Base-by-base conservation (phyloP, 2,797 vertebrate species). In the Arnoldichthys spilopterus region DNA sequence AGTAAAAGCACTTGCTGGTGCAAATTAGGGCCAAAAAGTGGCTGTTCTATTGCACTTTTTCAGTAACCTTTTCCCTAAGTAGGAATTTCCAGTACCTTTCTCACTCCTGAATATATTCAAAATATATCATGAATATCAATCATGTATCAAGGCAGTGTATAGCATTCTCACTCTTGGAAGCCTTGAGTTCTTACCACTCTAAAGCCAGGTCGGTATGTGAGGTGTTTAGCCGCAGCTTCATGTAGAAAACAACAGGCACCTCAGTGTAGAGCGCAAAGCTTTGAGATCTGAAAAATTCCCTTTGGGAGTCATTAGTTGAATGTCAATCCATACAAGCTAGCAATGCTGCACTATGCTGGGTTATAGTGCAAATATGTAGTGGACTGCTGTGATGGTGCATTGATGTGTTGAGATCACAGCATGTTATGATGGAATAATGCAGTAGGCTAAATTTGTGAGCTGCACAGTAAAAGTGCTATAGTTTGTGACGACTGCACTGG, bases 161-260 rank as follows among this genome's bases (percentile, higher is more conserved):
- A 67, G 15, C 24, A 26, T 67, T 15, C 22, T 24, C 49, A 54
- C 30, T 26, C 28, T 1, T 37, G 49, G 68, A 71, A 24, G 47
- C 5, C 45, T 70, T 5, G 18, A 4, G n/a, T 71, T 54, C 18
- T 37, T 34, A 54, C 6, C n/a, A 28, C 26, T 26, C 20, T 22
- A 4, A 66, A 45, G 37, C 28, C 12, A 45, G 64, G 24, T 64
- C 40, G 62, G 32, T 67, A 26, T 47, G 13, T 45, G 64, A 15
- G 22, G 22, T 45, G 6, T 67, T 8, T 16, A 24, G 12, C 22
- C 6, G 24, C 22, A 18, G 13, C 40, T 22, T 47, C 64, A 45
- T 67, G 40, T 43, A 26, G 43, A 67, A 67, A 67, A 67, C 34
- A 26, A 32, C 37, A 67, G 40, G n/a, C 13, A 67, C 64, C 64